Conservation (phyloP, 2,113 vertebrate species). For the Panurus biarmicus region DNA sequence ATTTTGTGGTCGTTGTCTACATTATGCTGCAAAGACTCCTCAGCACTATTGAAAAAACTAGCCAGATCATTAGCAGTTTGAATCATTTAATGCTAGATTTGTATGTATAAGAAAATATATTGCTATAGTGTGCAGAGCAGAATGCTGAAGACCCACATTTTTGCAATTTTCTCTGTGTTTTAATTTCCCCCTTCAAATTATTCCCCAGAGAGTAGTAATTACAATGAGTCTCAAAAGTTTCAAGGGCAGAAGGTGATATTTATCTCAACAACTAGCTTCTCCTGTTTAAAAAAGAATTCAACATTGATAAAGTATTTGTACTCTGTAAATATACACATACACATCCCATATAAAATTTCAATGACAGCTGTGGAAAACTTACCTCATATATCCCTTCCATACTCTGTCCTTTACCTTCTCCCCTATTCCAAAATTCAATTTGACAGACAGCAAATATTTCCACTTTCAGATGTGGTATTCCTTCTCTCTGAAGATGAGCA, state of each 20-base stretch:
- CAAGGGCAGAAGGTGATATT: neutral
- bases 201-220: neutral
- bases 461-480: neutral
- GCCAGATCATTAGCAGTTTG: neutral
- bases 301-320: neutral
- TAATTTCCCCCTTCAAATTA: neutral
- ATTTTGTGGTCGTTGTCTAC: neutral
- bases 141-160: neutral
- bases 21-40: neutral
- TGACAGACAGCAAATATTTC: neutral
- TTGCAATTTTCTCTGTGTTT: neutral
- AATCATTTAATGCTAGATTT: neutral
- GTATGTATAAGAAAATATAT: neutral
- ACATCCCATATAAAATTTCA: neutral
- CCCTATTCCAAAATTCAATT: neutral
- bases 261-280: neutral
- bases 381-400: neutral
- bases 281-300: neutral
- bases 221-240: neutral
- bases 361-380: neutral
- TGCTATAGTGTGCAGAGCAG: neutral
- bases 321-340: neutral
- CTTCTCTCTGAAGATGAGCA: neutral
- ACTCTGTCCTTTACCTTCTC: neutral
- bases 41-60: neutral